Conservation (phyloP, 1,140 invertebrate species). For the Euwallacea similis region DNA sequence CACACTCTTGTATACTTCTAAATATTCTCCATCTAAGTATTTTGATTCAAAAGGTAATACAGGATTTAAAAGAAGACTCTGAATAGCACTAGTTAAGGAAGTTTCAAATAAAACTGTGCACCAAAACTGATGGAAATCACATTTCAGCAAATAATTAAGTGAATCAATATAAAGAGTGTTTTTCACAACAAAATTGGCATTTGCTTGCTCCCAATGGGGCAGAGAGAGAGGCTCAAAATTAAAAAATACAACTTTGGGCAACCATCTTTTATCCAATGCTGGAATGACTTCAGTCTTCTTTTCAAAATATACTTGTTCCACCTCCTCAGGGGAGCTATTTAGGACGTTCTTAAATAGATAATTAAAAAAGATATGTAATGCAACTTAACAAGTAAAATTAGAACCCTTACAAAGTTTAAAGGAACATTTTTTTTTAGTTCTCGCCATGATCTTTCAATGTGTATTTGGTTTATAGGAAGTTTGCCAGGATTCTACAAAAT, state of each 20-base stretch:
- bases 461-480: slow-evolving; percentile 46
- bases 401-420: slow-evolving; percentile 37
- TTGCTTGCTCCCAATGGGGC: background rate
- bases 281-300: slow-evolving; percentile 43
- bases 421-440: slow-evolving; percentile 39
- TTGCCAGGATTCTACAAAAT: slow-evolving; percentile 46
- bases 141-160: slow-evolving; percentile 44
- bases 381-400: slow-evolving; percentile 15
- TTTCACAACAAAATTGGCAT: slow-evolving; percentile 35
- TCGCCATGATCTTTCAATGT: slow-evolving; percentile 41
- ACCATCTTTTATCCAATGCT: slow-evolving; percentile 46
- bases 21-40: slow-evolving; percentile 43
- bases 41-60: slow-evolving; percentile 39
- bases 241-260: slow-evolving; percentile 38
- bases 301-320: slow-evolving; percentile 38
- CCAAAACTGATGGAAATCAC: slow-evolving; percentile 50
- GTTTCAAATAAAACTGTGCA: slow-evolving; percentile 47
- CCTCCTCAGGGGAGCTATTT: slow-evolving; percentile 29
- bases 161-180: slow-evolving; percentile 42
- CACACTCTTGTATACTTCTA: slow-evolving; percentile 41
- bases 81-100: slow-evolving; percentile 35
- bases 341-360: slow-evolving; percentile 13
- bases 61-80: slow-evolving; percentile 44
- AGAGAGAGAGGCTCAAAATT: slow-evolving; percentile 44
- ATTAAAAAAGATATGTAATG: slow-evolving; percentile 27